A percentile compares a stretch with the other conserved stretches of the same genome.
Evolutionary conservation across 1,140 invertebrate genomes (phyloP).

Genomic region (Ceratoteleas bidentatus): DNA sequence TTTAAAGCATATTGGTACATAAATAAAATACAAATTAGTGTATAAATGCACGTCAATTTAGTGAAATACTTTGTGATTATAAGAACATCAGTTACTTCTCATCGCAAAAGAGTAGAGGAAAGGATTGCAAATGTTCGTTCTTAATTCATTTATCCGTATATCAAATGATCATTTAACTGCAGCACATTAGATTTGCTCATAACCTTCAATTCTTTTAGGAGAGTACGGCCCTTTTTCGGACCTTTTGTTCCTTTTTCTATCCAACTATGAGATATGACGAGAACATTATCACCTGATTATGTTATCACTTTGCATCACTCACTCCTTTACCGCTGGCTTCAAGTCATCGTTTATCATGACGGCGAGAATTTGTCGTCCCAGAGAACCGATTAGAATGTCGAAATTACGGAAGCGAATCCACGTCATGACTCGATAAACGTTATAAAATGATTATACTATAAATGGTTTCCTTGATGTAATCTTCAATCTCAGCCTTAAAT

Average conservation of each 20-base stretch:
- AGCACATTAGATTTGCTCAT: not conserved
- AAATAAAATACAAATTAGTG: too few species aligned
- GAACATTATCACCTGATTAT: conserved; percentile 79
- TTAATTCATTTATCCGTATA: not conserved
- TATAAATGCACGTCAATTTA: too few species aligned
- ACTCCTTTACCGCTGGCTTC: conserved; percentile 72
- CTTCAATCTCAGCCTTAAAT: conserved; percentile 6
- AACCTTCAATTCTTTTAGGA: conserved; percentile 25
- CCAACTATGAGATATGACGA: conserved; percentile 74
- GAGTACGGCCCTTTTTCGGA: conserved; percentile 29
- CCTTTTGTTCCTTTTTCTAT: conserved; percentile 39
- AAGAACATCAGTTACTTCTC: too few species aligned
- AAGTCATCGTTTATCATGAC: conserved; percentile 75
- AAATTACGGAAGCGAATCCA: conserved; percentile 60
- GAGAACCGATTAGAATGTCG: conserved; percentile 63
- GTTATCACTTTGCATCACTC: conserved; percentile 79
- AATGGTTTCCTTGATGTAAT: conserved; percentile 19
- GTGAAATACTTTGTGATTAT: too few species aligned
- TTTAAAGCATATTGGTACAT: too few species aligned
- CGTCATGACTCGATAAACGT: conserved; percentile 53
- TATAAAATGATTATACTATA: conserved; percentile 50
- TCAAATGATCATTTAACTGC: not conserved
- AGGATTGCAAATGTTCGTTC: not conserved
- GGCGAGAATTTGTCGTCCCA: conserved; percentile 62
- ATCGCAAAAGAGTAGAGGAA: too few species aligned